Evolutionary conservation across 2,888 invertebrate genomes (phyloP), one percentile per base, ranked within the genome.

Genomic region (Athetis lepigone): DNA sequence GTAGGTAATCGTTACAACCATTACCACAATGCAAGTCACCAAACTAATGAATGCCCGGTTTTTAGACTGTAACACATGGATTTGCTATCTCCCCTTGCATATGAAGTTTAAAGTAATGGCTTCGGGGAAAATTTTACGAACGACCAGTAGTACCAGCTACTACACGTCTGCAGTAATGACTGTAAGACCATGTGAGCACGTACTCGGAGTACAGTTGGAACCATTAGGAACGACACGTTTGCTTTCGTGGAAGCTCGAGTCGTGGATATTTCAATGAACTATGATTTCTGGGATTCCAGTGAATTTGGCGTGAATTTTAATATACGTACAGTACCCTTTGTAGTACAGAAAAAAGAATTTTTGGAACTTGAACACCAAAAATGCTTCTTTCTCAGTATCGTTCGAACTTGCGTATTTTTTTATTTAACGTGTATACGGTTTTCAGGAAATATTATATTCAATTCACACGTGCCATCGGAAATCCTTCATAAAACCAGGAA

Each of bases 11-110:
- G 40, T 64, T 52, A 83, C 80, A 80, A 81, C 84, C 87, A 88
- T 90, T 90, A 88, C 75, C 79, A 81, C 80, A 81, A 51, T 88
- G 91, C 93, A 91, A 93, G 92, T 92, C 93, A 93, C 87, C 80
- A 83, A 86, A 90, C 89, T 89, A 92, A 92, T 92, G 91, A 90
- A 88, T 83, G 75, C 75, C 63, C 66, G 85, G 86, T 89, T 89
- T 90, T 92, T 88, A 83, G 87, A 84, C 85, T 77, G 77, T 75
- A 72, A 81, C 79, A 80, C 73, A 79, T 78, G 82, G 85, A 81
- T 85, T 83, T 79, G 84, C 85, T 80, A 81, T 79, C 70, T 75
- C 70, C 75, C 71, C 74, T 75, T 70, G 70, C 64, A 65, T 70
- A 64, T 70, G 70, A 79, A 74, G 57, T 65, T 73, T 52, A 81